These are phyloP conservation scores for Chloroceryle aenea DNA, from an alignment of 2,113 vertebrate genomes.

Conservation along the genomic window DNA sequence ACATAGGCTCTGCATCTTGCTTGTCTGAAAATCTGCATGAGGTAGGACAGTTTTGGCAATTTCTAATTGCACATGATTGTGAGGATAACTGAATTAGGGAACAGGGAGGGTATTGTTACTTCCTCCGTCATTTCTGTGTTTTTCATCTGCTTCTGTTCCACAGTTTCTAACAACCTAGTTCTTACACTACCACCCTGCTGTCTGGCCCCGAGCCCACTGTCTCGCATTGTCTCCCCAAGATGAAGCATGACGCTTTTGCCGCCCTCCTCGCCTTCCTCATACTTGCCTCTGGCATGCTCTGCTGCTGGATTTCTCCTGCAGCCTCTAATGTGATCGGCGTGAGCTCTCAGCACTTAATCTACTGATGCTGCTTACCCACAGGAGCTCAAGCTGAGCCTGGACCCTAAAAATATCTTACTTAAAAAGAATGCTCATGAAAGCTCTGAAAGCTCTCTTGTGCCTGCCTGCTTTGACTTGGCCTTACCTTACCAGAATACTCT, in stretches of 20 bases:
- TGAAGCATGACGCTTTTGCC: neutral
- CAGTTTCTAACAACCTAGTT: neutral
- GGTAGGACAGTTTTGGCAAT: neutral
- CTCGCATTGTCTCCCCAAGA: neutral
- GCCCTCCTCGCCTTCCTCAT: neutral
- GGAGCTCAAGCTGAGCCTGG: neutral
- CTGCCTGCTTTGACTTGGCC: neutral
- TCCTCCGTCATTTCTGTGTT: neutral
- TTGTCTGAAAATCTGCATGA: neutral
- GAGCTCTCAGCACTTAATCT: neutral
- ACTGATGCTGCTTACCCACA: neutral
- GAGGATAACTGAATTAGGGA: neutral
- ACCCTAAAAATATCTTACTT: neutral
- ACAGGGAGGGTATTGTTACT: neutral
- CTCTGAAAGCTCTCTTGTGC: neutral
- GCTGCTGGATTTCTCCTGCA: neutral
- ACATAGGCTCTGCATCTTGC: neutral
- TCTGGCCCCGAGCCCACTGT: neutral
- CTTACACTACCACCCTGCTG: neutral
- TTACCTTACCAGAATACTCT: neutral
- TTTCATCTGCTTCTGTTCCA: neutral
- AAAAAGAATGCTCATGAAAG: neutral
- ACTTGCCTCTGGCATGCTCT: neutral
- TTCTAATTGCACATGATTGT: neutral
- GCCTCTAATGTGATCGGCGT: neutral